phyloP scores from a whole-genome alignment of 2,113 vertebrate species.

The Notarius lentiginosus region DNA sequence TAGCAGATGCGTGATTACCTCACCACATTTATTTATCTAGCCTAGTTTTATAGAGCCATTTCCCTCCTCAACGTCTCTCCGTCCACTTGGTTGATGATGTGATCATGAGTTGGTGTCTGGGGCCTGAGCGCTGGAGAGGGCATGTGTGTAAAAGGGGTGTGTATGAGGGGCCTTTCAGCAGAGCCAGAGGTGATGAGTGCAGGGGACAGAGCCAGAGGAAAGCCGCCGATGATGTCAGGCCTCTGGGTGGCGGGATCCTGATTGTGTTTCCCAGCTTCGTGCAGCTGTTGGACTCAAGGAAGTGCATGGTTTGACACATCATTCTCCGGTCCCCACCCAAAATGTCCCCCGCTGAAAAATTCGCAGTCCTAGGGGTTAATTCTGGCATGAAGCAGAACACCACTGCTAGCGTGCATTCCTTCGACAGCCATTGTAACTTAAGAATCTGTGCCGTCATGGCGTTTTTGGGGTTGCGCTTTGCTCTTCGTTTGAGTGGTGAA shows the following conservation, averaged over 20 bases:
- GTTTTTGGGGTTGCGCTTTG: constrained; percentile 46
- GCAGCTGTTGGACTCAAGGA: constrained; percentile 49
- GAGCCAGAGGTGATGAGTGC: constrained; percentile 38
- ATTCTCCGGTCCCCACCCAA: neutral
- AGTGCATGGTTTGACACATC: constrained; percentile 30
- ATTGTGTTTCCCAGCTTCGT: constrained; percentile 38
- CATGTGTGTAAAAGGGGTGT: constrained; percentile 4
- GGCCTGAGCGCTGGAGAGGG: neutral
- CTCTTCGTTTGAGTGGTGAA: constrained; percentile 61
- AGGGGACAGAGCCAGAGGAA: constrained; percentile 24
- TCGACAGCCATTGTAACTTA: constrained; percentile 58
- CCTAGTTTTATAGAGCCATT: neutral
- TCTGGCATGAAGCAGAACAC: constrained; percentile 59
- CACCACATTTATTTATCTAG: constrained; percentile 2
- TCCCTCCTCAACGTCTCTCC: neutral
- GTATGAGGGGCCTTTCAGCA: constrained; percentile 10
- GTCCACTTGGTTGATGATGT: constrained; percentile 23
- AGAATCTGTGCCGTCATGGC: constrained; percentile 58
- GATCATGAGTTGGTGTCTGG: constrained; percentile 36
- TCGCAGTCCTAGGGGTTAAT: constrained; percentile 56
- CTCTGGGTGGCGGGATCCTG: constrained; percentile 20
- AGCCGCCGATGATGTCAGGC: constrained; percentile 30
- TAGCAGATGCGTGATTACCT: constrained; percentile 19
- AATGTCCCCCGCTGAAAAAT: constrained; percentile 31
- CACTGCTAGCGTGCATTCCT: constrained; percentile 69